A percentile compares a stretch with the other conserved stretches of the same genome.
phyloP scores from a whole-genome alignment of 2,797 vertebrate genomes.

The Enteromius viviparus region DNA sequence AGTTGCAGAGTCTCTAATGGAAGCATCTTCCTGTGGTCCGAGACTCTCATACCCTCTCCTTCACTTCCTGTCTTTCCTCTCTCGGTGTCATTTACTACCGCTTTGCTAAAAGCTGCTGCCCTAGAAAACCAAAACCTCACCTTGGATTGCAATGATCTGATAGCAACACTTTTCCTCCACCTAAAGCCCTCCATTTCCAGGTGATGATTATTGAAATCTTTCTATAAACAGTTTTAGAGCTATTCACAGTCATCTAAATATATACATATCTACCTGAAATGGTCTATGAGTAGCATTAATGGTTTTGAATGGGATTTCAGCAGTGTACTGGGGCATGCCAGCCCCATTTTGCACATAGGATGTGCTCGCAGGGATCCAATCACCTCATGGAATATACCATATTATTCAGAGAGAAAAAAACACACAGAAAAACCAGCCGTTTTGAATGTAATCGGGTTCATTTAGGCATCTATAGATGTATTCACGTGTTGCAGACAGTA shows the following conservation, averaged over 20 bases:
- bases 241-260: not conserved
- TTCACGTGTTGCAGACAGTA: constrained; percentile 8
- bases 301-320: constrained; percentile 5
- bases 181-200: constrained; percentile 18
- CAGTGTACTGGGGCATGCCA: constrained; percentile 16
- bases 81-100: constrained; percentile 52
- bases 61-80: constrained; percentile 44
- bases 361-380: constrained; percentile 5
- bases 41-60: constrained; percentile 32
- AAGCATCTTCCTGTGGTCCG: constrained; percentile 21
- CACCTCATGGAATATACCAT: constrained; percentile 11
- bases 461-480: not conserved
- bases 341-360: constrained; percentile 25
- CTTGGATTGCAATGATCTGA: constrained; percentile 49
- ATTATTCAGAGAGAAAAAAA: not conserved
- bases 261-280: not conserved
- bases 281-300: not conserved
- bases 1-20: constrained; percentile 6
- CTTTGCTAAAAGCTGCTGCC: constrained; percentile 52
- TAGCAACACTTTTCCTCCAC: constrained; percentile 22
- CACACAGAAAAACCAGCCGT: not conserved
- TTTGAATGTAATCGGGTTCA: not conserved
- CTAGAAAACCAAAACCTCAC: constrained; percentile 57
- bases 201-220: not conserved
- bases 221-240: not conserved